A percentile compares a stretch with the other conserved stretches of the same genome.
phyloP scores from a whole-genome alignment of 1,140 invertebrate genomes.

The Brachionus asplanchnoidis region DNA sequence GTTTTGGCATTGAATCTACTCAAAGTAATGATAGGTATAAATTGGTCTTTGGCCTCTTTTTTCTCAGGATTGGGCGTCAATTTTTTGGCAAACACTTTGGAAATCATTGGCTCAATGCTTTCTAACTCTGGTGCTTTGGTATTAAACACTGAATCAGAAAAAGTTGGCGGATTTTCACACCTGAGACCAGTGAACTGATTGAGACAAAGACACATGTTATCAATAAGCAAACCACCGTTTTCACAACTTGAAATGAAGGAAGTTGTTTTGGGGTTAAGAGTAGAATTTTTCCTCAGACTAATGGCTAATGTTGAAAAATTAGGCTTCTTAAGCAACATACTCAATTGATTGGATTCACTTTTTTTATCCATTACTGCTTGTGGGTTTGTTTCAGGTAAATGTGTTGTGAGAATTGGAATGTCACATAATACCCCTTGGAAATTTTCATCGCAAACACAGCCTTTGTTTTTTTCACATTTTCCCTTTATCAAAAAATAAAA shows the following conservation, averaged over 20 bases:
- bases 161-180: slow-evolving; percentile 27
- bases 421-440: slow-evolving; percentile 17
- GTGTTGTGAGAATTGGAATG: neutral
- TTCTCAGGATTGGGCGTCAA: neutral
- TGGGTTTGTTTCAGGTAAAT: neutral
- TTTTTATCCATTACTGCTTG: neutral
- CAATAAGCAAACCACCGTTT: slow-evolving; percentile 35
- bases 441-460: neutral
- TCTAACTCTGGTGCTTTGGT: slow-evolving; percentile 8
- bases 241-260: slow-evolving; percentile 8
- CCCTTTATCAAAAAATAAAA: neutral
- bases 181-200: slow-evolving; percentile 20
- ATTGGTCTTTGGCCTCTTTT: neutral
- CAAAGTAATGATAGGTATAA: slow-evolving; percentile 17
- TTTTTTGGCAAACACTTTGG: neutral
- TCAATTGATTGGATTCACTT: neutral
- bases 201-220: slow-evolving; percentile 27
- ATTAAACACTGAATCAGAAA: neutral
- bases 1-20: slow-evolving; percentile 19
- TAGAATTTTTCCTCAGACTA: neutral
- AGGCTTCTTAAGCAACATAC: neutral
- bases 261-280: neutral
- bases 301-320: neutral
- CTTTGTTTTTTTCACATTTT: slow-evolving; percentile 12
- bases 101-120: neutral